Percentiles rank a stretch among this genome's conserved stretches.
These are phyloP conservation scores for Paraescarpia echinospica DNA, from an alignment of 1,140 invertebrate species.

Conservation along the genomic window DNA sequence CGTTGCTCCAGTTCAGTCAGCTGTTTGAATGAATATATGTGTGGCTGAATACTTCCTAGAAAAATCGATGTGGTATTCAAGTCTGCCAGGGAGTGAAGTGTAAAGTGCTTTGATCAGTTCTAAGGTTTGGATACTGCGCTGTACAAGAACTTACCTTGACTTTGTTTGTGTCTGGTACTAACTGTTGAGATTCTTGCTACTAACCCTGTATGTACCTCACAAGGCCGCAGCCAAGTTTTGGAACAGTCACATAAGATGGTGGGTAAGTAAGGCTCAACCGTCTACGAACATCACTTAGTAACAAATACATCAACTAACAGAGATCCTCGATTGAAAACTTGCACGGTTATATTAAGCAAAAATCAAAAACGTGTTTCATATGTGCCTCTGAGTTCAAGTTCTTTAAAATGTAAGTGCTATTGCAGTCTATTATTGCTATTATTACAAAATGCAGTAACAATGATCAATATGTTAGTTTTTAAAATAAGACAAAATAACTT, in stretches of 20 bases:
- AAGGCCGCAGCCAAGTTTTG: conserved; percentile 8
- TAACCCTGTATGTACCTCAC: not conserved
- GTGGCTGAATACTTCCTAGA: too few species aligned
- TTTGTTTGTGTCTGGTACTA: conserved; percentile 8
- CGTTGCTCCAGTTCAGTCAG: too few species aligned
- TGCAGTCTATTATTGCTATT: not conserved
- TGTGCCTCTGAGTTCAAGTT: too few species aligned
- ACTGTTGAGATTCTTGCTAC: not conserved
- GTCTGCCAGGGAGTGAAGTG: too few species aligned
- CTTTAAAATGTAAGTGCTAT: too few species aligned
- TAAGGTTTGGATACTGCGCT: too few species aligned
- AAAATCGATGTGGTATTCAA: too few species aligned
- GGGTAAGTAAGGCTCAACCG: not conserved
- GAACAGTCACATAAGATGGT: conserved; percentile 1
- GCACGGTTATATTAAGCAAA: not conserved
- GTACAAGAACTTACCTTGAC: too few species aligned
- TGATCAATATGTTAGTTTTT: not conserved
- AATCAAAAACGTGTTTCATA: not conserved
- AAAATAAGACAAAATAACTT: not conserved
- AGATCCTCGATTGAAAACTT: not conserved
- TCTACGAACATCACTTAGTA: not conserved
- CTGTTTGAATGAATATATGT: too few species aligned
- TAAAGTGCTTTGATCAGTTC: too few species aligned
- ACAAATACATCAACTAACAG: not conserved
- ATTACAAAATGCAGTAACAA: not conserved